These are phyloP conservation scores for Psilopogon haemacephalus DNA, from an alignment of 2,113 vertebrate species.

Conservation along the genomic window DNA sequence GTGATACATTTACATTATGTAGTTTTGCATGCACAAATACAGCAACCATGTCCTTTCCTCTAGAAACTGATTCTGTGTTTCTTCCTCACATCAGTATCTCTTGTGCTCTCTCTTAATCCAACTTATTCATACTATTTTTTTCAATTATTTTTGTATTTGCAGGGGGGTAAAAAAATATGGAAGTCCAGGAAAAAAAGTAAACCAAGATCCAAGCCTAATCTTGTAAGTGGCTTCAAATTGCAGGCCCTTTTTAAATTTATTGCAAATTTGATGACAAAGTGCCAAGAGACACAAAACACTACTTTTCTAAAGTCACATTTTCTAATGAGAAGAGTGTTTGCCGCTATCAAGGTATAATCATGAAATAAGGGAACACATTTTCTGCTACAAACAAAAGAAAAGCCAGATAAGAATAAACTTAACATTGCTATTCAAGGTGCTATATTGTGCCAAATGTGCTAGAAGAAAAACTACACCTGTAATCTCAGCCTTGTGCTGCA, in stretches of 20 bases:
- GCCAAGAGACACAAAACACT: background rate
- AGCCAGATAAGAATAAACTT: background rate
- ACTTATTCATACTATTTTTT: background rate
- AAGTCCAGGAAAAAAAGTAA: background rate
- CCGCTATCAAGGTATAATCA: background rate
- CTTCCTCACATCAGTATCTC: background rate
- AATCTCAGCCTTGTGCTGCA: background rate
- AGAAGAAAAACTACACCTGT: rapidly evolving
- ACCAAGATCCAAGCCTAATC: background rate
- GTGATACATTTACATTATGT: rapidly evolving
- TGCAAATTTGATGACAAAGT: background rate
- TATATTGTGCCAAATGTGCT: background rate
- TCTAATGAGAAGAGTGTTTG: background rate
- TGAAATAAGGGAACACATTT: background rate
- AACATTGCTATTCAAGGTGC: background rate
- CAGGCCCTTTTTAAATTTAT: background rate
- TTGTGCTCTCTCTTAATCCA: background rate
- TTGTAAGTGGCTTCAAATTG: background rate
- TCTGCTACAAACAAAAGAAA: background rate
- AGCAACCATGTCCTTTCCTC: background rate
- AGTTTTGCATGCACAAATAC: background rate
- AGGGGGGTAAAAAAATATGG: background rate
- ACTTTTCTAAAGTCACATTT: background rate
- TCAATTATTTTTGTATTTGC: background rate
- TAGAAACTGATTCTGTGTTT: background rate